Base-by-base conservation (phyloP, 2,888 invertebrate species). In the Perizoma flavofasciatum region DNA sequence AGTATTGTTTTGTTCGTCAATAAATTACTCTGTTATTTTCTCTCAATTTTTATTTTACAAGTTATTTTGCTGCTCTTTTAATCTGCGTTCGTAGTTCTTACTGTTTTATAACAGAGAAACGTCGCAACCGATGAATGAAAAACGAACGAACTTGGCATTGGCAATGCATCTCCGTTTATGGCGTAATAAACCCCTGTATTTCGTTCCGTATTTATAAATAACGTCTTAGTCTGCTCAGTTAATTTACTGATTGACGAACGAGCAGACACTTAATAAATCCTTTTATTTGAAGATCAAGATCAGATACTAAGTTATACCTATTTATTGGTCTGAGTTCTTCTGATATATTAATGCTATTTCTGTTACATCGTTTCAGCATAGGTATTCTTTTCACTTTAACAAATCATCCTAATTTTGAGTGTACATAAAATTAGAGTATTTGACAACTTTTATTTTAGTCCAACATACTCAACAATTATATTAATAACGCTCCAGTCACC, bases 141-240 rank as follows among this genome's bases (percentile, higher is more conserved):
- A 65, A 61, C 61, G 51, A 59, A 46, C 54, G 47, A 59, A 62
- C 58, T 56, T 51, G 49, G 53, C 58, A 60, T 63, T 48, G 41
- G 50, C 44, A 49, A 61, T 61, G 48, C 43, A 60, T 63, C 65
- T 56, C 61, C 46, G 49, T 65, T 69, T 62, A 69, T 65, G 54
- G 67, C 46, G 59, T 64, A 62, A 69, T 67, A 69, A 69, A 67
- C 65, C 59, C 65, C 57, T 65, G 49, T 52, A 58, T 63, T 63
- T 61, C 53, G 59, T 66, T 62, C 66, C 65, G 66, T 56, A 48
- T 60, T 50, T 37, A 61, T 67, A 54, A 63, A 63, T 59, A 50
- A 61, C 33, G 33, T 46, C 58, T 57, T 55, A 56, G 55, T 54
- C 51, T 39, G 44, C 56, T 56, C 46, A 11, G 43, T 50, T 63